Conservation (phyloP, 2,113 vertebrate genomes). For the Riparia riparia region DNA sequence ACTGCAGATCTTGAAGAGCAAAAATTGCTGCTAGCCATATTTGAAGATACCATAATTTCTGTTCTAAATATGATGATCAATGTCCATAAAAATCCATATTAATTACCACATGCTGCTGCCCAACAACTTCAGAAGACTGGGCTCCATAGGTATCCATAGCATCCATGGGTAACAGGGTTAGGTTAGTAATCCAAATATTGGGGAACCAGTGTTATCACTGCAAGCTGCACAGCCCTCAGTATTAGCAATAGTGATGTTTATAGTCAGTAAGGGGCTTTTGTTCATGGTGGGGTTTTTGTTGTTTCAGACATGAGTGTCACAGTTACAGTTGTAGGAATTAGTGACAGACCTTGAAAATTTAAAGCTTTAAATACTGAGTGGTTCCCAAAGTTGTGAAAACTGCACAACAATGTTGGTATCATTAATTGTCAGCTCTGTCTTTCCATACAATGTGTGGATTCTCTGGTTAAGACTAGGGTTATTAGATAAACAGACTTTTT, state of each 20-base stretch:
- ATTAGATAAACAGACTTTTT: background rate
- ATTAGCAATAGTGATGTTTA: background rate
- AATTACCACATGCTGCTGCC: background rate
- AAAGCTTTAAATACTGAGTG: background rate
- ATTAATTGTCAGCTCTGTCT: background rate
- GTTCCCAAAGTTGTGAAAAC: background rate
- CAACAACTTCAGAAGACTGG: background rate
- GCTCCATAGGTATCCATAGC: background rate
- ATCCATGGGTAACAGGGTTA: background rate
- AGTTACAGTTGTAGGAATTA: background rate
- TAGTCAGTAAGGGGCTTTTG: background rate
- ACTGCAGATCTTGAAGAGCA: background rate
- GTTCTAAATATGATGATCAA: background rate
- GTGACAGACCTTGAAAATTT: background rate
- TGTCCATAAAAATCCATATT: background rate
- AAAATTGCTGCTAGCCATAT: background rate
- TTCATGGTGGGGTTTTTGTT: background rate
- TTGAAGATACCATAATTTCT: background rate
- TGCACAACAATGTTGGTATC: background rate
- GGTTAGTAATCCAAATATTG: background rate
- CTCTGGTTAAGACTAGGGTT: background rate
- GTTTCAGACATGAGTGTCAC: background rate
- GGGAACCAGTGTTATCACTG: background rate
- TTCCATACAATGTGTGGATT: background rate
- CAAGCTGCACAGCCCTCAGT: background rate